Percentiles rank a stretch among this genome's conserved stretches.
phyloP scores from a whole-genome alignment of 1,140 invertebrate genomes.

The Elymnias hypermnestra region DNA sequence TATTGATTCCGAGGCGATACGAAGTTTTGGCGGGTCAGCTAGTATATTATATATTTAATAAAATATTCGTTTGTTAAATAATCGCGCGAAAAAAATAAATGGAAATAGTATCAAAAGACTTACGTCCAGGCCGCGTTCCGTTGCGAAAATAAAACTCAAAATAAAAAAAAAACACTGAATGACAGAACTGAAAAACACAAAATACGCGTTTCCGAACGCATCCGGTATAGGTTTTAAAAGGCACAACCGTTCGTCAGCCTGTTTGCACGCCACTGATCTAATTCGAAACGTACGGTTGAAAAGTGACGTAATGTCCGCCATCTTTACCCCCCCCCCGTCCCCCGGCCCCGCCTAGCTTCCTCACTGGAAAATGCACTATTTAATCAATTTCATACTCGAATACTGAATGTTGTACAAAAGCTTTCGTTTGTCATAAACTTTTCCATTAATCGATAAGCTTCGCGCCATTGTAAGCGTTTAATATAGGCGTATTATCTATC shows the following conservation, averaged over 20 bases:
- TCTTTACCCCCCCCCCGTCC: slow-evolving; percentile 42
- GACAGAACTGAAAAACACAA: slow-evolving; percentile 39
- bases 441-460: not conserved
- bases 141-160: slow-evolving; percentile 11
- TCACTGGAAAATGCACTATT: slow-evolving; percentile 59
- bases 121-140: slow-evolving; percentile 13
- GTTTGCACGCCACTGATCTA: slow-evolving; percentile 61
- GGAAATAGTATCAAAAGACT: slow-evolving; percentile 8
- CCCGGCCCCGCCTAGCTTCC: slow-evolving; percentile 52
- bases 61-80: no score
- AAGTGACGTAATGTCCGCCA: slow-evolving; percentile 67
- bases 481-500: not conserved
- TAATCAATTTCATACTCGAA: slow-evolving; percentile 17
- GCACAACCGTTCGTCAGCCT: slow-evolving; percentile 28
- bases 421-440: slow-evolving; percentile 1
- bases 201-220: slow-evolving; percentile 18
- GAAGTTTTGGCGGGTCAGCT: no score
- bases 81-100: not conserved
- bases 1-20: no score
- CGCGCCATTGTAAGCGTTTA: not conserved
- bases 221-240: slow-evolving; percentile 18
- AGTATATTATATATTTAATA: no score
- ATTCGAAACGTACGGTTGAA: slow-evolving; percentile 59
- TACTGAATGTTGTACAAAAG: slow-evolving; percentile 3
- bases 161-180: slow-evolving; percentile 20